Evolutionary conservation across 2,888 invertebrate species (phyloP), one percentile per base, ranked within the genome.

Genomic region (Gryllus longicercus): DNA sequence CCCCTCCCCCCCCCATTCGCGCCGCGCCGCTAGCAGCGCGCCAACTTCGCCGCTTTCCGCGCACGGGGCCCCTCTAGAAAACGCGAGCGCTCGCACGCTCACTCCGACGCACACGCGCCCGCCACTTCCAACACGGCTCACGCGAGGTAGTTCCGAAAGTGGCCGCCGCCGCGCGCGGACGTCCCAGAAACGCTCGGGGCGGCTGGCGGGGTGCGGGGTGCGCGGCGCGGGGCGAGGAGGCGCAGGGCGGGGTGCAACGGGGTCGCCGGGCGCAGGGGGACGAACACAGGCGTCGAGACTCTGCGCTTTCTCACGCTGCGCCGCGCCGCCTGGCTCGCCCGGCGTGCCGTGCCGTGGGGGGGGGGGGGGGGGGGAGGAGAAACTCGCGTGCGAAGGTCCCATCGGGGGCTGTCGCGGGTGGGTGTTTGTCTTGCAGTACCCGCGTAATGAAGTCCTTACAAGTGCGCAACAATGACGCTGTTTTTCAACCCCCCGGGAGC

Each of bases 91-190:
- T 38, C 38, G 5, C 38, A 38, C 5, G 5, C 8, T 5, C 38
- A 38, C 38, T 8, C 38, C 4, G 5, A 38, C 38, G 8, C 38
- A 38, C 38, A 38, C 38, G 4, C 38, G 38, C 38, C 38, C 38
- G 38, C 38, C 38, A 38, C 38, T 38, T 38, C 38, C 38, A 38
- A 38, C 38, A 8, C 5, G 38, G 1, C 14, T 63, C 63, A 63
- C 63, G 63, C 63, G 63, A 63, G n/a, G 63, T 63, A 63, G 63
- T 63, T 63, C 63, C 63, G 63, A 63, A 63, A 63, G 63, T 63
- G 63, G 63, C 63, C 63, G 1, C 63, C 63, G 63, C 14, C 14
- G 63, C 63, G 63, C 63, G 3, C 63, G 63, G 14, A n/a, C n/a
- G 8, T 63, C 63, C 63, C 14, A n/a, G 14, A n/a, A 63, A n/a